Evolutionary conservation across 2,888 invertebrate genomes (phyloP), one percentile per base, ranked within the genome.

Genomic region (Nemoura dubitans): DNA sequence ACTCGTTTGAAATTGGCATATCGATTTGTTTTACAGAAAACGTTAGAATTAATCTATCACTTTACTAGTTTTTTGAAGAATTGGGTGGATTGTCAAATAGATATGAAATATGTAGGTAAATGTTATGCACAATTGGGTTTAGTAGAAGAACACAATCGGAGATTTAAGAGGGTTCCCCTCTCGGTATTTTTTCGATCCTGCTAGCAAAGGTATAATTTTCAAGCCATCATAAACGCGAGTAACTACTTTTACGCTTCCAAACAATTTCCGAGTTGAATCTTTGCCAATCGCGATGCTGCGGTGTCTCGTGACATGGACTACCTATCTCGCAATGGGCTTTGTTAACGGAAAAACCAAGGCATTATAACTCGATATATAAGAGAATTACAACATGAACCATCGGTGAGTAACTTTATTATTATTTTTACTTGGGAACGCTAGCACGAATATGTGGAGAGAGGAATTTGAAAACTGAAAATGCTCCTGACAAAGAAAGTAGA

Each of bases 271-370:
- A 29, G 76, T 76, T 84, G 27, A 28, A 26, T 26, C 84, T 84
- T 30, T 59, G 27, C 84, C 28, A 26, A 76, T 84, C 83, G 10
- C 14, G 25, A 21, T 28, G 26, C 29, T 81, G 27, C 5, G 27
- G 14, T 59, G 27, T 29, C 5, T 59, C 27, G 27, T 28, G 21
- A 59, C 21, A 59, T 59, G 59, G 59, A 21, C 59, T 59, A 59
- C 16, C 59, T 59, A 59, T 59, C 59, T 59, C 30, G 81, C 29
- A 81, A 2, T 28, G 84, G 84, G 84, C 59, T 84, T 59, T 84
- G 84, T 84, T 84, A 5, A 76, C 84, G 84, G 84, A 59, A 26
- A 84, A 84, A 84, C 84, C 30, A 84, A 84, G 84, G 84, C 84
- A 84, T 84, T 84, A 84, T 84, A 84, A 84, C 76, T 27, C 10